phyloP scores from a whole-genome alignment of 1,140 invertebrate genomes.

The Trichonephila inaurata region DNA sequence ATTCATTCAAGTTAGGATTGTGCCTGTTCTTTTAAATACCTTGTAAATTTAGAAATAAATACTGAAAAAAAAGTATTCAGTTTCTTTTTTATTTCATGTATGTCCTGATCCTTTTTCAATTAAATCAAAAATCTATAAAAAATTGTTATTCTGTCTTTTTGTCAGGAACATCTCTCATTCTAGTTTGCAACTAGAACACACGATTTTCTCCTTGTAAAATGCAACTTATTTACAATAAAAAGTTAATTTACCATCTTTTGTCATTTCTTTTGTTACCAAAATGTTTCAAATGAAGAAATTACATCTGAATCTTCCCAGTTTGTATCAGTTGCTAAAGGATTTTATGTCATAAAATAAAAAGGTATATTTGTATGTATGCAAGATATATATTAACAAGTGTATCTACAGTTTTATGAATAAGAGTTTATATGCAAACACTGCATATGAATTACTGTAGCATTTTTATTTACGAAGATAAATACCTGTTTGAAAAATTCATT shows the following conservation, averaged over 20 bases:
- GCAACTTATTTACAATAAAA: constrained; percentile 72
- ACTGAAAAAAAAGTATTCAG: neutral
- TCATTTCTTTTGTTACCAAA: neutral
- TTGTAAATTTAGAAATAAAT: constrained; percentile 7
- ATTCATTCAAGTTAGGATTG: neutral
- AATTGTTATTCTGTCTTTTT: constrained; percentile 30
- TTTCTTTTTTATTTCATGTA: neutral
- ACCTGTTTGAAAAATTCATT: no score
- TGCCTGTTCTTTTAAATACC: neutral
- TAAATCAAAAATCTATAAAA: constrained; percentile 5
- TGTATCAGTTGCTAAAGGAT: no score
- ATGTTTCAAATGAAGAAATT: no score
- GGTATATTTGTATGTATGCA: no score
- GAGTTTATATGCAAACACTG: no score
- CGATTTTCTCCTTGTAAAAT: constrained; percentile 54
- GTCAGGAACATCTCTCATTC: neutral
- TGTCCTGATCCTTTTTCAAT: neutral
- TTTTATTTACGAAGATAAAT: no score
- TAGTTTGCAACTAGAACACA: constrained; percentile 28
- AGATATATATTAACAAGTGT: no score
- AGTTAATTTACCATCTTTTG: constrained; percentile 11
- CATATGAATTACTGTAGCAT: no score
- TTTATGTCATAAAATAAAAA: no score
- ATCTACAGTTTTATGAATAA: no score
- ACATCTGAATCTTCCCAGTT: no score